phyloP scores from a whole-genome alignment of 2,113 vertebrate species.

The Stomatorhinus ivindoensis region DNA sequence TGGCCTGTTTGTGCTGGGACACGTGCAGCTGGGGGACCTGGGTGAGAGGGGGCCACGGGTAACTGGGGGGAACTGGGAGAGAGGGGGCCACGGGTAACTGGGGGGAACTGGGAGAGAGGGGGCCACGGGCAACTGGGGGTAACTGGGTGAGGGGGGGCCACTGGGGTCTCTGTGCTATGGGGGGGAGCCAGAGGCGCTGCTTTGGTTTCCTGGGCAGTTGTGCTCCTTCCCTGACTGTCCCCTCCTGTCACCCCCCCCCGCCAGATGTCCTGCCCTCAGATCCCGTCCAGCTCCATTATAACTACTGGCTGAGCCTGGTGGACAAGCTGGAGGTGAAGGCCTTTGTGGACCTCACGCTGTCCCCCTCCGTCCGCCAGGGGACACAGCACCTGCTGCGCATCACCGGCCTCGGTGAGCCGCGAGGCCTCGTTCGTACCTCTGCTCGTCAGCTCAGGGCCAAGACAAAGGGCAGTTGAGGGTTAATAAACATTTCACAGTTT shows the following conservation, averaged over 20 bases:
- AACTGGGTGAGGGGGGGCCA: no score
- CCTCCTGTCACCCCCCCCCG: not conserved
- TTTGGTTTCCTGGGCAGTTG: not conserved
- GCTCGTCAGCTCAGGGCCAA: not conserved
- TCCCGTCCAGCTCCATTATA: slow-evolving; percentile 78
- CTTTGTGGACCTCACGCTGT: slow-evolving; percentile 79
- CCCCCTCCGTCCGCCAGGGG: slow-evolving; percentile 71
- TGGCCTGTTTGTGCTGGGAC: slow-evolving; percentile 67
- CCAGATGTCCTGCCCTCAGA: slow-evolving; percentile 69
- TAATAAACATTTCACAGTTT: not conserved
- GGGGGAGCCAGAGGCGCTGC: not conserved
- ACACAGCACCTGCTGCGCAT: slow-evolving; percentile 81
- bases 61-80: no score
- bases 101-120: no score
- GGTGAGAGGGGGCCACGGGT: slow-evolving; percentile 43
- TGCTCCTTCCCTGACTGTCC: not conserved
- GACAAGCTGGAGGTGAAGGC: slow-evolving; percentile 82
- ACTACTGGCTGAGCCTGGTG: slow-evolving; percentile 79
- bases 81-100: not conserved
- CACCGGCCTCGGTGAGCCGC: slow-evolving; percentile 69
- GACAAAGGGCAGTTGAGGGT: not conserved
- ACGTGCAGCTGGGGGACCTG: slow-evolving; percentile 72
- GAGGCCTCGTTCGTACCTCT: not conserved
- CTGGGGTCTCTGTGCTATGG: not conserved
- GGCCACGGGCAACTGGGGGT: no score